A percentile compares a stretch with the other conserved stretches of the same genome.
phyloP scores from a whole-genome alignment of 2,888 invertebrate species.

The Brachypterus glaber region DNA sequence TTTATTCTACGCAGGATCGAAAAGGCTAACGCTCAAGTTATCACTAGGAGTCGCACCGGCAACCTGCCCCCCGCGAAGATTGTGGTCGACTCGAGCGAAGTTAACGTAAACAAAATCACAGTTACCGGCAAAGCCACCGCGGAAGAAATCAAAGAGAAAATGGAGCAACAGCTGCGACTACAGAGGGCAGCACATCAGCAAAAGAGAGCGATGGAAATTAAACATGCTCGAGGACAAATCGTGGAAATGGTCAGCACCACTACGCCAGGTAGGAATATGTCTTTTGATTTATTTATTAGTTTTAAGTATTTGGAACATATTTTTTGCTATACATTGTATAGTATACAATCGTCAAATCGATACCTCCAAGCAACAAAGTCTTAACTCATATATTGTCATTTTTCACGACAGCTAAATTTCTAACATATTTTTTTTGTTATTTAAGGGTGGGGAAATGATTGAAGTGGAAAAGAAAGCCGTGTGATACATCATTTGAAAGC shows the following conservation, averaged over 20 bases:
- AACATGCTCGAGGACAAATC: slow-evolving; percentile 39
- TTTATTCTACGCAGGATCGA: slow-evolving; percentile 48
- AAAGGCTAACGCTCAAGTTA: slow-evolving; percentile 63
- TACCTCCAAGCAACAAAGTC: no score
- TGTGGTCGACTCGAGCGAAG: slow-evolving; percentile 30
- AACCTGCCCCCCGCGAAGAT: slow-evolving; percentile 48
- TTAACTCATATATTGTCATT: no score
- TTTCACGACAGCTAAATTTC: no score
- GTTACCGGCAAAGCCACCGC: slow-evolving; percentile 53
- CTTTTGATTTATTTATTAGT: neutral
- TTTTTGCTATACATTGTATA: no score
- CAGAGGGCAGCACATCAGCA: slow-evolving; percentile 86
- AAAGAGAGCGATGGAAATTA: slow-evolving; percentile 62
- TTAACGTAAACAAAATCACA: slow-evolving; percentile 36
- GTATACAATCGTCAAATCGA: no score
- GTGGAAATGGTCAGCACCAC: slow-evolving; percentile 46
- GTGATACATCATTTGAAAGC: no score
- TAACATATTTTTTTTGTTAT: no score
- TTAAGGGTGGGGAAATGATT: no score
- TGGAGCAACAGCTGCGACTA: slow-evolving; percentile 82
- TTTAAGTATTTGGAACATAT: no score
- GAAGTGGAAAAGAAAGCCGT: no score
- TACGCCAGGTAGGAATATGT: slow-evolving; percentile 45
- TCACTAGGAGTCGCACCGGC: slow-evolving; percentile 74
- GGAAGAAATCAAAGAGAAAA: slow-evolving; percentile 76